Evolutionary conservation across 2,888 invertebrate genomes (phyloP).

Genomic region (Drosophila pseudotakahashii): DNA sequence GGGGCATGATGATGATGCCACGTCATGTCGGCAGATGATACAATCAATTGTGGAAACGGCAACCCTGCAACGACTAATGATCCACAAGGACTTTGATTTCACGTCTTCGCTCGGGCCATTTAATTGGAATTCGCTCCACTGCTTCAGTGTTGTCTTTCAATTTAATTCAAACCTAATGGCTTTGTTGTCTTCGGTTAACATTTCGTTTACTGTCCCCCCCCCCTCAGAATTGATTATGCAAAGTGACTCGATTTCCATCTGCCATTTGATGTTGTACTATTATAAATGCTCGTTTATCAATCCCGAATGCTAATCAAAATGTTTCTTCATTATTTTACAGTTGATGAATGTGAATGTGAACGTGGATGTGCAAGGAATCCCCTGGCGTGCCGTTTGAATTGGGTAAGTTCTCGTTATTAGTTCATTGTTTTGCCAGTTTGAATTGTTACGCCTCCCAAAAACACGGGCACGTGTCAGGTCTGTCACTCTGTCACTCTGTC

Average conservation of each 20-base stretch:
- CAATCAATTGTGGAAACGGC: constrained; percentile 25
- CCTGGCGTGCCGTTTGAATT: constrained; percentile 17
- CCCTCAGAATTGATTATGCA: constrained; percentile 41
- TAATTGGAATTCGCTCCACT: constrained; percentile 39
- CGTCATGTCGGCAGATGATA: constrained; percentile 26
- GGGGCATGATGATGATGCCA: constrained; percentile 2
- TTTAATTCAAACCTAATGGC: constrained; percentile 28
- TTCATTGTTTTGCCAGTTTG: constrained; percentile 54
- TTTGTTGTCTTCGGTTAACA: constrained; percentile 47
- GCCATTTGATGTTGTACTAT: constrained; percentile 24
- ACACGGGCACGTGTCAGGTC: constrained; percentile 31
- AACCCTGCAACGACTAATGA: background rate
- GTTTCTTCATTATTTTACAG: constrained; percentile 57
- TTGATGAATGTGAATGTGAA: constrained; percentile 40
- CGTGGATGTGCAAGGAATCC: constrained; percentile 28
- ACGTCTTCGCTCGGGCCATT: constrained; percentile 14
- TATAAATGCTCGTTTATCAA: constrained; percentile 25
- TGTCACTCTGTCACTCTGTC: constrained; percentile 6
- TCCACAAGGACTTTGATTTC: constrained; percentile 21
- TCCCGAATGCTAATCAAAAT: constrained; percentile 57
- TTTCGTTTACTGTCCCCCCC: constrained; percentile 26
- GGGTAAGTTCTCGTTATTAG: constrained; percentile 65
- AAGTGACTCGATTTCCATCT: constrained; percentile 40
- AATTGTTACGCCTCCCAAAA: constrained; percentile 53
- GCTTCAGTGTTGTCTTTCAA: constrained; percentile 41